A percentile compares a stretch with the other conserved stretches of the same genome.
Evolutionary conservation across 1,140 invertebrate genomes (phyloP).

Genomic region (Orius insidiosus): DNA sequence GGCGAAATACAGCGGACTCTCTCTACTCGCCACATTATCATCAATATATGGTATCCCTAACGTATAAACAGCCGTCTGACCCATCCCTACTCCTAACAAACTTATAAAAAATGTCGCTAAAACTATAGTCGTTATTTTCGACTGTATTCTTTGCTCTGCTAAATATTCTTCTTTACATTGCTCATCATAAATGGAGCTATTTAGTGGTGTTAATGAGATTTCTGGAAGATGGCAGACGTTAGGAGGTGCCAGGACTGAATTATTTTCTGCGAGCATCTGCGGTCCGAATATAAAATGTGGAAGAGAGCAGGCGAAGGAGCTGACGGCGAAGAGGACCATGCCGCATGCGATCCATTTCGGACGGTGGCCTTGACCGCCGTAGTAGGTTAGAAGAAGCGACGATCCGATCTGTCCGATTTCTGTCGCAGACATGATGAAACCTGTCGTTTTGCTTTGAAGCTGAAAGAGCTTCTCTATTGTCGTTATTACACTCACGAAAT

Average conservation of each 20-base stretch:
- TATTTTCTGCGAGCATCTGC: slow-evolving; percentile 45
- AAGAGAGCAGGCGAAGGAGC: slow-evolving; percentile 70
- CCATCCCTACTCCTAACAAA: slow-evolving; percentile 75
- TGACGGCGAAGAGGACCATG: slow-evolving; percentile 75
- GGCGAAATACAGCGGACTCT: slow-evolving; percentile 85
- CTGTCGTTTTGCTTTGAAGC: slow-evolving; percentile 87
- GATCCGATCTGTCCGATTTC: slow-evolving; percentile 88
- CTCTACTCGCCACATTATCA: slow-evolving; percentile 78
- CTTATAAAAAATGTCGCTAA: slow-evolving; percentile 74
- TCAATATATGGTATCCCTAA: slow-evolving; percentile 89
- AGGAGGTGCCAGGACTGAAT: slow-evolving; percentile 28
- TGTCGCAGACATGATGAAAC: slow-evolving; percentile 80
- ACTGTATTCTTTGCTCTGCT: slow-evolving; percentile 41
- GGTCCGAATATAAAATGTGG: slow-evolving; percentile 66
- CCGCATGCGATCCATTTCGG: slow-evolving; percentile 93
- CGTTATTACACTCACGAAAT: slow-evolving; percentile 91
- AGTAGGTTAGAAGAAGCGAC: slow-evolving; percentile 77
- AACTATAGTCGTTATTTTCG: slow-evolving; percentile 59
- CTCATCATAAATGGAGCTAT: not conserved
- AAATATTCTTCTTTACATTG: slow-evolving; percentile 36
- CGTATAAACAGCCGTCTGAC: slow-evolving; percentile 81
- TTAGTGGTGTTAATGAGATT: not conserved
- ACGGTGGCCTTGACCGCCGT: slow-evolving; percentile 80
- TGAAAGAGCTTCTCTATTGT: slow-evolving; percentile 93
- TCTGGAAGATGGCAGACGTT: slow-evolving; percentile 15